phyloP scores from a whole-genome alignment of 1,140 invertebrate species.

The Formica selysi region DNA sequence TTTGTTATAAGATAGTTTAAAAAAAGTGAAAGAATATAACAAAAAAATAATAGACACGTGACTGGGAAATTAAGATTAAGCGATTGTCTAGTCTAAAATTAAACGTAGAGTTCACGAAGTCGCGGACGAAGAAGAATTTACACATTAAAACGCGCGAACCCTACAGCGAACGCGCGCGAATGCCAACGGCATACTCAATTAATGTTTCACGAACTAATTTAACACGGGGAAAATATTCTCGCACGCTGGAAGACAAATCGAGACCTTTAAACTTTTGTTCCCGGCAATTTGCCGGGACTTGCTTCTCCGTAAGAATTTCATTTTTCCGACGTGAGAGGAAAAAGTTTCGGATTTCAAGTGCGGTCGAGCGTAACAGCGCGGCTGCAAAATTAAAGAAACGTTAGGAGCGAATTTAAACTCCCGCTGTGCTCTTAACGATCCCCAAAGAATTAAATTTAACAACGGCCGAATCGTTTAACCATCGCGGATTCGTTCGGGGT shows the following conservation, averaged over 20 bases:
- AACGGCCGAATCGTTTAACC: slow-evolving; percentile 4
- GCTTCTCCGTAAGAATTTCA: slow-evolving; percentile 43
- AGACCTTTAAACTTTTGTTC: slow-evolving; percentile 49
- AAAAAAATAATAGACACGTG: background rate
- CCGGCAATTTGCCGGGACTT: slow-evolving; percentile 34
- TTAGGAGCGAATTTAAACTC: slow-evolving; percentile 1
- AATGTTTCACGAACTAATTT: slow-evolving; percentile 54
- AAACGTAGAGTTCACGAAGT: slow-evolving; percentile 27
- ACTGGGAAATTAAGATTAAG: slow-evolving; percentile 24
- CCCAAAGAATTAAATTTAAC: slow-evolving; percentile 27
- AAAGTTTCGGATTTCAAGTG: slow-evolving; percentile 35
- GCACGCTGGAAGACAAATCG: slow-evolving; percentile 52
- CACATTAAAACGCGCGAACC: slow-evolving; percentile 14
- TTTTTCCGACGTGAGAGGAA: slow-evolving; percentile 43
- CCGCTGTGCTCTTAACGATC: slow-evolving; percentile 20
- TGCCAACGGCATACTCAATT: slow-evolving; percentile 50
- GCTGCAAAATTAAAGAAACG: slow-evolving; percentile 39
- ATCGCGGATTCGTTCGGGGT: background rate
- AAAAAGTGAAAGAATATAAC: background rate
- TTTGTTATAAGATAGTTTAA: background rate
- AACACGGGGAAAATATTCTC: slow-evolving; percentile 44
- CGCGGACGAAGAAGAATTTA: background rate
- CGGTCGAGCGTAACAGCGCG: background rate
- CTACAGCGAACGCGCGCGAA: slow-evolving; percentile 34
- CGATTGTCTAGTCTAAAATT: background rate